Base-by-base conservation (phyloP, 92 coral and sea anemone genomes). In the Chrysogorgia sp. region DNA sequence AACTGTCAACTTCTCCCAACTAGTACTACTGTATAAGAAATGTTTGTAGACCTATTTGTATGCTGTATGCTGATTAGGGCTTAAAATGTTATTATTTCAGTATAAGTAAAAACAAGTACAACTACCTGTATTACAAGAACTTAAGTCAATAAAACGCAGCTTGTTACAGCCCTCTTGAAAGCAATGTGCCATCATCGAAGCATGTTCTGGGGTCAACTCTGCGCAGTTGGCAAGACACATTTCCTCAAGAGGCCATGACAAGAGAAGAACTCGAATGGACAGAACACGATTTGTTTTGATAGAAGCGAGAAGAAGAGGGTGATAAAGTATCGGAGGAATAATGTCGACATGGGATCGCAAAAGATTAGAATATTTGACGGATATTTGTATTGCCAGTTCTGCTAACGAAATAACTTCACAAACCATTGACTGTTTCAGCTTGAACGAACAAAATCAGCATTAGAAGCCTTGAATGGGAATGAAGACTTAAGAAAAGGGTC, bases 111-210 rank as follows among this genome's bases (percentile, higher is more conserved):
- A n/a, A n/a, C n/a, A n/a, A n/a, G n/a, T 15, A 6, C n/a, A 7
- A 47, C 53, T 47, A 94, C 98, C 97, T 66, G 88, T 94, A 15
- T 87, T 82, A 52, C 97, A 94, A 17, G 97, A 96, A 59, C 92
- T 88, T 23, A 94, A 65, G 75, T 91, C 96, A 40, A 94, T 70
- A 49, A 84, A 77, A 58, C 76, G 80, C 13, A 91, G 78, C 58
- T 81, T 81, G 25, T 43, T 75, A 40, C 83, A 71, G 26, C 69
- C 75, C 34, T 59, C 77, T 34, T 91, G 90, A 60, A 94, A 82
- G 76, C 87, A 75, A 74, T 82, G 84, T 19, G 98, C 97, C 34
- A 94, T 82, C 50, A 91, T 60, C 53, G 90, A 83, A 20, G 96
- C 92, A 72, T 81, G 83, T 9, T 81, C 56, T 25, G 85, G 91